A percentile compares a stretch with the other conserved stretches of the same genome.
phyloP scores from a whole-genome alignment of 1,140 invertebrate species.

The Hyphantria cunea region DNA sequence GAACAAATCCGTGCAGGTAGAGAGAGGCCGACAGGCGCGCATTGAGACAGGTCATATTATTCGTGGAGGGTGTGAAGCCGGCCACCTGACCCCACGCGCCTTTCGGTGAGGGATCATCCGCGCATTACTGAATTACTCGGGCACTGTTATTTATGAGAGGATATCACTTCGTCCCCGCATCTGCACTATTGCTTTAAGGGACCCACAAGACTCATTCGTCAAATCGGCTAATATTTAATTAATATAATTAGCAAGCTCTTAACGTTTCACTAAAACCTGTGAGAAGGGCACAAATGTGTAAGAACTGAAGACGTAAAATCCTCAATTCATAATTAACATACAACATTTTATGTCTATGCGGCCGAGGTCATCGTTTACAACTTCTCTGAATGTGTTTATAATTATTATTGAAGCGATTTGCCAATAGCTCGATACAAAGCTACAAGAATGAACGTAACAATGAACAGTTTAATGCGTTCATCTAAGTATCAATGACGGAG shows the following conservation, averaged over 20 bases:
- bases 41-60: conserved; percentile 52
- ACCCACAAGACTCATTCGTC: background rate
- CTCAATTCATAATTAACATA: no score
- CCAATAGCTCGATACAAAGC: no score
- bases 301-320: no score
- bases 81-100: conserved; percentile 42
- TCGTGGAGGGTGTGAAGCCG: conserved; percentile 37
- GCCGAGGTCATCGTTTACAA: no score
- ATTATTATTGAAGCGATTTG: no score
- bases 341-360: no score
- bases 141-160: conserved; percentile 4
- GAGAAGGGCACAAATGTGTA: no score
- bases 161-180: background rate
- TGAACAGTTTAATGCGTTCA: background rate
- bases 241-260: no score
- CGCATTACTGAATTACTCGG: conserved; percentile 34
- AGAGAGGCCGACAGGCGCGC: background rate
- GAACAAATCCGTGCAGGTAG: background rate
- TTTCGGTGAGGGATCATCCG: conserved; percentile 32
- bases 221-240: background rate
- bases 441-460: no score
- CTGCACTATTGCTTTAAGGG: background rate
- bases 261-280: no score
- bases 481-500: background rate
- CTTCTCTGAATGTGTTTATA: no score